Base-by-base conservation (phyloP, 2,888 invertebrate species). In the Lasiommata megera region DNA sequence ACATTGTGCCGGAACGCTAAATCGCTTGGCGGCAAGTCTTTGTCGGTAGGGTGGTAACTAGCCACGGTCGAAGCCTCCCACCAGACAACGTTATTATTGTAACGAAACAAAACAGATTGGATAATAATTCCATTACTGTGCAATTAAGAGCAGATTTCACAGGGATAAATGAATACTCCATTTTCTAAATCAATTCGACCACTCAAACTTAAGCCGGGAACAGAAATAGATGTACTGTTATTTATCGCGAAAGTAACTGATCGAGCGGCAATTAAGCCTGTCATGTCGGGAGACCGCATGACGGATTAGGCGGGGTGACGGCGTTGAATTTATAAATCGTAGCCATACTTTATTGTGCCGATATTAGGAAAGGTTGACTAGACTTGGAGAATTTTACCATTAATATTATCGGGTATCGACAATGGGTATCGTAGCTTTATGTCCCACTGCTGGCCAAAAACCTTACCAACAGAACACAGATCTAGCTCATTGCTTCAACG, bases 221-320 rank as follows among this genome's bases (percentile, higher is more conserved):
- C 37, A 46, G 44, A 37, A 46, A 52, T 52, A 50, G 53, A 43
- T 53, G 37, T 47, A 37, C 47, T 54, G 59, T 61, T 63, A 62
- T 64, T 64, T 62, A 62, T 61, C 29, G 46, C 52, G 58, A 54
- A 58, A 61, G 53, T 60, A 61, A 63, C 56, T 57, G 61, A 65
- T 63, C 54, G 63, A 36, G 31, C 31, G 18, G 53, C 61, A 56
- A 63, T 65, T 61, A 59, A 54, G 56, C 44, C 50, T 52, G 63
- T 63, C 65, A 58, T 56, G 61, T 58, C 29, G 57, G 63, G 55
- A 57, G 60, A 61, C 63, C 63, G 61, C 63, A 43, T 63, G 65
- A 65, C 60, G 44, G 60, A 65, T 65, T 52, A 58, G 57, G 52
- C 53, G 41, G 40, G 55, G 36, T 53, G 56, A 57, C 37, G 44